Base-by-base conservation (phyloP, 2,113 vertebrate genomes). In the Rhea pennata region DNA sequence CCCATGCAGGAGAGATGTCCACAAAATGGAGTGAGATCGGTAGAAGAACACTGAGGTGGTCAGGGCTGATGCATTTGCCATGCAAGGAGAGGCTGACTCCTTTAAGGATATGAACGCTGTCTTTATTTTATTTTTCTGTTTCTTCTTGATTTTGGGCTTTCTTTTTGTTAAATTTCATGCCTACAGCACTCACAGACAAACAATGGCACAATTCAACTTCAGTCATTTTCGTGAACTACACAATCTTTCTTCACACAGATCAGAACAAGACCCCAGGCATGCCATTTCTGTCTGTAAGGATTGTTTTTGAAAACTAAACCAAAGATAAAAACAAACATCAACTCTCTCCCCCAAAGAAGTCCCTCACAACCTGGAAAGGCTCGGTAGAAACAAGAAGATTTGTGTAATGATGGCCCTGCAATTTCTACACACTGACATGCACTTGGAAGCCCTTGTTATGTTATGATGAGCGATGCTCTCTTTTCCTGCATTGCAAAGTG, bases 341-440 rank as follows among this genome's bases (percentile, higher is more conserved):
- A 23, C 40, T 33, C 4, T 82, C 39, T 59, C 69, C 29, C 12
- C 17, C 72, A 5, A 19, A 6, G 53, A 65, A 81, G 14, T 8
- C 9, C n/a, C 22, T 1, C 2, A 1, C 22, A 40, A 27, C 4
- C 19, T 12, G 54, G 61, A 61, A 80, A 2, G 0, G 7, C 16
- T 50, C 15, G 3, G 21, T 17, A n/a, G 10, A 75, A 15, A 33
- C 9, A 5, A 81, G 12, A 64, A 69, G n/a, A 14, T 14, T 12
- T 1, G 2, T 20, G 15, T 9, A 50, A 27, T 19, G 15, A 78
- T 14, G 20, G 12, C 21, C 22, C 10, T 66, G 10, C 9, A 29
- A 11, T 36, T 56, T 29, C 27, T 51, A 40, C 3, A 13, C 21
- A 40, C 39, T 21, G 20, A 20, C 9, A 26, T 3, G 10, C 8